These are phyloP conservation scores for Hermodice carunculata DNA, from an alignment of 2,888 invertebrate species.

Conservation along the genomic window DNA sequence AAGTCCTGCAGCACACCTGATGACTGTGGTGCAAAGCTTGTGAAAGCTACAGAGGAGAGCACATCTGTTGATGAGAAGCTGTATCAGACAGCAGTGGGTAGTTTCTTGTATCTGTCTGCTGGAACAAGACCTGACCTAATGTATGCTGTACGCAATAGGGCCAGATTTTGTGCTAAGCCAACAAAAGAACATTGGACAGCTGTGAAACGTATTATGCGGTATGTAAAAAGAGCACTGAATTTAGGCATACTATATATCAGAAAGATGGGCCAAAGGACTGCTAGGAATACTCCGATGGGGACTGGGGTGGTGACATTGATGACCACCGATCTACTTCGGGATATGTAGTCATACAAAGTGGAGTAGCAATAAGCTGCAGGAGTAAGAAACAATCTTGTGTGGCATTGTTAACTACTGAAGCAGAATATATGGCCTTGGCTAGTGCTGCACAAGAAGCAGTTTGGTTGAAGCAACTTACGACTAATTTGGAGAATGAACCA, in stretches of 20 bases:
- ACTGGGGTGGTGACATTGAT: conserved; percentile 52
- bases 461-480: conserved; percentile 31
- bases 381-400: conserved; percentile 58
- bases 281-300: conserved; percentile 50
- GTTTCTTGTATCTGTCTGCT: conserved; percentile 31
- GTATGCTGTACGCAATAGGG: conserved; percentile 28
- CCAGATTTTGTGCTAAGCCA: conserved; percentile 28
- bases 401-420: conserved; percentile 57
- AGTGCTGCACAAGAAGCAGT: conserved; percentile 35
- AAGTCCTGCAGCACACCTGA: conserved; percentile 2
- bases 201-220: conserved; percentile 33
- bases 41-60: background rate
- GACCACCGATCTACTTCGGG: conserved; percentile 59
- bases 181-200: conserved; percentile 35
- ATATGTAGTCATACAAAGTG: conserved; percentile 45
- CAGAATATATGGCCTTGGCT: conserved; percentile 59
- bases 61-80: background rate
- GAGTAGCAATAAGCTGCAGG: conserved; percentile 52
- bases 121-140: conserved; percentile 41
- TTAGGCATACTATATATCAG: conserved; percentile 3
- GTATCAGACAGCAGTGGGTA: conserved; percentile 23
- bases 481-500: conserved; percentile 12
- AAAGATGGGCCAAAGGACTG: background rate
- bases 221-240: conserved; percentile 9
- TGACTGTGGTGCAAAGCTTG: background rate